Evolutionary conservation across 2,888 invertebrate species (phyloP), one percentile per base, ranked within the genome.

Genomic region (Nomada hirtipes): DNA sequence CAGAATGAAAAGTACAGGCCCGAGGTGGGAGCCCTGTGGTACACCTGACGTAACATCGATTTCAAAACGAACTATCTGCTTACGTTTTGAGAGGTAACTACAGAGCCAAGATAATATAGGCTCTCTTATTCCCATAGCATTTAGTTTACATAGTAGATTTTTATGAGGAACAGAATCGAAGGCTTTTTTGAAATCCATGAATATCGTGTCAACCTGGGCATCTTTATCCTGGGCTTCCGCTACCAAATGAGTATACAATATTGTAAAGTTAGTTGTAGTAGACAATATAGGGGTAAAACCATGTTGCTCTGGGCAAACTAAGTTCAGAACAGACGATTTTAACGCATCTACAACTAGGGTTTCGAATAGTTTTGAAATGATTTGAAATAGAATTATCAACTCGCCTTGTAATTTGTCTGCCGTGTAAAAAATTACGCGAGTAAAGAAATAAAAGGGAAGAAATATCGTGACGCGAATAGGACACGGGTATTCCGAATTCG

Each of bases 401-500:
- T 23, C 1, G 23, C 18, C 42, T 57, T 50, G 10, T 55, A 60
- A 68, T 63, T 63, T 26, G 50, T n/a, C 29, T 13, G 13, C 13
- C 9, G 68, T n/a, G 55, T 57, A 11, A 59, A 20, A 60, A 65
- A 74, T 69, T 55, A 52, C 2, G 2, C n/a, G n/a, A n/a, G 47
- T 47, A 42, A 68, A 50, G 74, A 57, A 63, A 26, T 36, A 11
- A 13, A 26, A 50, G 3, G 29, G 47, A 53, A 26, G 10, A 47
- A 52, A 36, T 44, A 15, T 13, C 50, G 15, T 42, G 26, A 72
- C 26, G 50, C 44, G 59, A 44, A 57, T 36, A 11, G 61, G 65
- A 68, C 36, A 63, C 20, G 23, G 36, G 65, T 74, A 73, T 67
- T 73, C 42, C 60, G 29, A 61, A 44, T 77, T 61, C 74, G 47